phyloP scores from a whole-genome alignment of 1,140 invertebrate species.

The Calliopsis andreniformis region DNA sequence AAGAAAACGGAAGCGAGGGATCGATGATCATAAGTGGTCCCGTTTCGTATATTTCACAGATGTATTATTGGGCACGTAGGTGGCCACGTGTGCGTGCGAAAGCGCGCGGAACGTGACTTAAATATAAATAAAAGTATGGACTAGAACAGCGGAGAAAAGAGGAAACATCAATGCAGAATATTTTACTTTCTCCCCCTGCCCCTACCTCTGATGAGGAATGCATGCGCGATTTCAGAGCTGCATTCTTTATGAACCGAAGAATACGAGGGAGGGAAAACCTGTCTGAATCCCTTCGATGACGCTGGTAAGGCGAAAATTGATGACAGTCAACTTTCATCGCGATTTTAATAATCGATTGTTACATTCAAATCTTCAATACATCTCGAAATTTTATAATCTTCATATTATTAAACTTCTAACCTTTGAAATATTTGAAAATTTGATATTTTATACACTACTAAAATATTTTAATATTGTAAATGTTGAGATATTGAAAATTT shows the following conservation, averaged over 20 bases:
- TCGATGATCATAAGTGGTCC: conserved; percentile 13
- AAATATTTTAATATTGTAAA: too few species aligned
- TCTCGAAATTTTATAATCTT: too few species aligned
- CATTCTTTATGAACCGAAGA: conserved; percentile 33
- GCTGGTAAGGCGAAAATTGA: background rate
- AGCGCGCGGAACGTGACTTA: conserved; percentile 24
- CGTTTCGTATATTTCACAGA: conserved; percentile 12
- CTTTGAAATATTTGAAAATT: too few species aligned
- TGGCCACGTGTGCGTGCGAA: background rate
- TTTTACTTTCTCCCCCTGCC: conserved; percentile 9
- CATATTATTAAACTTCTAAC: too few species aligned
- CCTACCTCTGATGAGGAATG: conserved; percentile 41
- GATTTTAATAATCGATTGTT: too few species aligned
- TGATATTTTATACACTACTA: too few species aligned
- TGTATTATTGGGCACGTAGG: conserved; percentile 32
- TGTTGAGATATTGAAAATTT: too few species aligned
- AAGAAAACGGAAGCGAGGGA: background rate
- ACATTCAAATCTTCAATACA: too few species aligned
- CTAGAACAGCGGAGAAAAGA: background rate
- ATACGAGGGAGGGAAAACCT: background rate
- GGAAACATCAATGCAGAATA: conserved; percentile 33
- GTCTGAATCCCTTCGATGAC: background rate
- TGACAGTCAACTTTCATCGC: too few species aligned
- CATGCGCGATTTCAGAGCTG: conserved; percentile 32
- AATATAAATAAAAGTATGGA: background rate